Conservation (phyloP, 2,888 invertebrate genomes). For the Neoaliturus tenellus region DNA sequence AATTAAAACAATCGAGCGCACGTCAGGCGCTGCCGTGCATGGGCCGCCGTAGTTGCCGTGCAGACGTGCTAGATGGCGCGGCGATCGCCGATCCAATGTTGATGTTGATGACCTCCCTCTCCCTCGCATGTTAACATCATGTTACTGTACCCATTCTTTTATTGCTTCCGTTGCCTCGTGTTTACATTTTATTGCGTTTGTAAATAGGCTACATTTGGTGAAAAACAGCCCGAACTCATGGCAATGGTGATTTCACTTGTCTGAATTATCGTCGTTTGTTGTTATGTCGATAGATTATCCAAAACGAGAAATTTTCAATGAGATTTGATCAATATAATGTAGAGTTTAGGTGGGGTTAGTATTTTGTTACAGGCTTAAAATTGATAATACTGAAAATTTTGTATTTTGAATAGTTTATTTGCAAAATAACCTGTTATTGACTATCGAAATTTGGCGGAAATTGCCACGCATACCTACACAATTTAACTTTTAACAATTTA, state of each 20-base stretch:
- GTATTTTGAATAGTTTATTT: too few species aligned
- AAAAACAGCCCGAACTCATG: neutral
- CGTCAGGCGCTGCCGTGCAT: neutral
- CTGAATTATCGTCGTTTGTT: too few species aligned
- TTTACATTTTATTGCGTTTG: slow-evolving; percentile 33
- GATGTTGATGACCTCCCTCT: slow-evolving; percentile 30
- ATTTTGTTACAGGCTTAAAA: too few species aligned
- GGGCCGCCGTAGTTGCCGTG: neutral
- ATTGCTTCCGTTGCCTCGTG: slow-evolving; percentile 28
- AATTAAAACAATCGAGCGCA: neutral
- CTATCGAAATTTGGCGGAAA: too few species aligned
- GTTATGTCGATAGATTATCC: too few species aligned
- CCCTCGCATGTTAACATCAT: slow-evolving; percentile 37
- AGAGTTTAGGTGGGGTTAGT: too few species aligned
- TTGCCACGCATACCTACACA: too few species aligned
- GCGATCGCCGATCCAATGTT: neutral
- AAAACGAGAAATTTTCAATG: too few species aligned
- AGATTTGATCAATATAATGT: too few species aligned
- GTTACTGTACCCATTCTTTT: slow-evolving; percentile 21
- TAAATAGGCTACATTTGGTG: neutral
- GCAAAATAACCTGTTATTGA: too few species aligned
- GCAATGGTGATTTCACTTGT: neutral
- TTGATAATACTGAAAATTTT: too few species aligned
- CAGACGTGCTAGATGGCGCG: neutral
- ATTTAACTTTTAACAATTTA: too few species aligned